phyloP scores from a whole-genome alignment of 2,888 invertebrate genomes.

The Chloroclystis v-ata region DNA sequence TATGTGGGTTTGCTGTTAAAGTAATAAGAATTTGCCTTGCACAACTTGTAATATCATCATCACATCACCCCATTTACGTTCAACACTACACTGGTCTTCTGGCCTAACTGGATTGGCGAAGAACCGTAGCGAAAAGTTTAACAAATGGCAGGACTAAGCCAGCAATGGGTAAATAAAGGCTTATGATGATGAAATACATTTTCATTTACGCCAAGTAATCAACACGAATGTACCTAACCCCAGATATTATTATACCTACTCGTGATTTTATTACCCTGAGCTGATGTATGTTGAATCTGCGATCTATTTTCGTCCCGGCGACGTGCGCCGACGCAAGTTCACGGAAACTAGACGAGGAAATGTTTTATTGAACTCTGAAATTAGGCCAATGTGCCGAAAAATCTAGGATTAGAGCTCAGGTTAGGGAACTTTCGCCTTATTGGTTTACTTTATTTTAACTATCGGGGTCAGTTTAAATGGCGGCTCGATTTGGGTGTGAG shows the following conservation, averaged over 20 bases:
- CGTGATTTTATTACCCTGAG: slow-evolving; percentile 35
- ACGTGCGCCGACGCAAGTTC: slow-evolving; percentile 60
- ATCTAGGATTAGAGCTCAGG: slow-evolving; percentile 26
- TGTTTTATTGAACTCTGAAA: slow-evolving; percentile 60
- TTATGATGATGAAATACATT: neutral
- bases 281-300: slow-evolving; percentile 42
- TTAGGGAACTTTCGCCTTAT: slow-evolving; percentile 25
- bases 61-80: no score
- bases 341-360: slow-evolving; percentile 64
- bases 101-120: no score
- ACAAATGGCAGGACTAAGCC: no score
- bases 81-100: no score
- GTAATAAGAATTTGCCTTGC: slow-evolving; percentile 41
- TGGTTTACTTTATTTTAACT: slow-evolving; percentile 26
- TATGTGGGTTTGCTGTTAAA: slow-evolving; percentile 43
- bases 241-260: slow-evolving; percentile 16
- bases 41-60: no score
- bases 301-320: slow-evolving; percentile 47
- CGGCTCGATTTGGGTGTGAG: slow-evolving; percentile 42
- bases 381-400: slow-evolving; percentile 54
- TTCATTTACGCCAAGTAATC: neutral
- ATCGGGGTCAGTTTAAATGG: slow-evolving; percentile 43
- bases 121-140: no score
- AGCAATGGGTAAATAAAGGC: no score
- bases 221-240: slow-evolving; percentile 1